A percentile compares a stretch with the other conserved stretches of the same genome.
These are phyloP conservation scores for Xiphorhynchus elegans DNA, from an alignment of 2,113 vertebrate species.

Conservation along the genomic window DNA sequence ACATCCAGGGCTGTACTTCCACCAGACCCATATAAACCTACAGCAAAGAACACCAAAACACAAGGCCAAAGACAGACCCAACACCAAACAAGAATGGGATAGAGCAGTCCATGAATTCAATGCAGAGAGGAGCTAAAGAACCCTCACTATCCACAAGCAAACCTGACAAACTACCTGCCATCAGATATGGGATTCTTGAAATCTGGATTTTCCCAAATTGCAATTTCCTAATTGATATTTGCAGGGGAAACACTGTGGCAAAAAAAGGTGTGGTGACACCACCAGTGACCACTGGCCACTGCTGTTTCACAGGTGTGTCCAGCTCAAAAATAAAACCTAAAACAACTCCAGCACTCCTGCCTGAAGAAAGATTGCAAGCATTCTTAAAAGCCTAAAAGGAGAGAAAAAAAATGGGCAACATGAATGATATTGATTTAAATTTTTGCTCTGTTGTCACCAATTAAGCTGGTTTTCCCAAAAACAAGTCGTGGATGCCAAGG, in stretches of 20 bases:
- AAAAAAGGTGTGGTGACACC: not conserved
- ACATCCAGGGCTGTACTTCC: not conserved
- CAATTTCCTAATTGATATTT: not conserved
- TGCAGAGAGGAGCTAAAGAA: not conserved
- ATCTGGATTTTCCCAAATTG: not conserved
- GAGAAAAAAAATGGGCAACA: not conserved
- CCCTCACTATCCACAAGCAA: not conserved
- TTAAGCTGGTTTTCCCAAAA: not conserved
- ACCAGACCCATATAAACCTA: not conserved
- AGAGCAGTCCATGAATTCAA: not conserved
- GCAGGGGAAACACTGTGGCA: not conserved
- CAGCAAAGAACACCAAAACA: not conserved
- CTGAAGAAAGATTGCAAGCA: rapidly evolving
- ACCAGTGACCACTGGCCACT: not conserved
- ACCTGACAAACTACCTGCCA: not conserved
- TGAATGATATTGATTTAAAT: not conserved
- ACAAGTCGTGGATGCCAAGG: not conserved
- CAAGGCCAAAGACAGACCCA: not conserved
- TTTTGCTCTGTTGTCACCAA: not conserved
- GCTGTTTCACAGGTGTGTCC: not conserved
- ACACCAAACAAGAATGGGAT: not conserved
- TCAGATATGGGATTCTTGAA: not conserved
- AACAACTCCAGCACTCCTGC: not conserved
- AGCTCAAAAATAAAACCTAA: not conserved
- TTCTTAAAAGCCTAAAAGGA: not conserved